phyloP scores from a whole-genome alignment of 2,797 vertebrate genomes.

The Girardinus metallicus region DNA sequence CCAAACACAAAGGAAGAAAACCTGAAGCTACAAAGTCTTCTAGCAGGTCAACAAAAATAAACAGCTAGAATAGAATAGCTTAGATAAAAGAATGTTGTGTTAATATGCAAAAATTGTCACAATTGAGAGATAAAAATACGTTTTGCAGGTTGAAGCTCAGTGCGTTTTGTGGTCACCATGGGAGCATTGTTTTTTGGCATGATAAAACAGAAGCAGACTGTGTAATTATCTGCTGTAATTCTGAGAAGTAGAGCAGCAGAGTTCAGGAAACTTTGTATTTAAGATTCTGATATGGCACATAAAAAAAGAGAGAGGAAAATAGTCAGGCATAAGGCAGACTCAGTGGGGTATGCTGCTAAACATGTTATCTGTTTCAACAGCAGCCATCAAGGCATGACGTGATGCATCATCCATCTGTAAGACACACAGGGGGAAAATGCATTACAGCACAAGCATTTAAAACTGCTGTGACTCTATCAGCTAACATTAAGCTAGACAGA shows the following conservation, averaged over 20 bases:
- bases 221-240: conserved; percentile 41
- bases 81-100: neutral
- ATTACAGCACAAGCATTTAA: conserved; percentile 67
- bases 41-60: neutral
- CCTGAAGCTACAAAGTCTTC: neutral
- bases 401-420: conserved; percentile 65
- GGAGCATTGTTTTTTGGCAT: conserved; percentile 17
- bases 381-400: conserved; percentile 50
- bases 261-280: conserved; percentile 42
- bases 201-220: conserved; percentile 13
- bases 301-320: conserved; percentile 34
- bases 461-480: conserved; percentile 67
- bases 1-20: neutral
- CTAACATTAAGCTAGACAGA: conserved; percentile 70
- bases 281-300: conserved; percentile 18
- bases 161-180: conserved; percentile 23
- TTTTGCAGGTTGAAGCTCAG: conserved; percentile 21
- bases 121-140: neutral
- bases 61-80: neutral
- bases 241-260: conserved; percentile 30
- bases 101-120: neutral
- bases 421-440: conserved; percentile 61
- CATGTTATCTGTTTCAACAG: conserved; percentile 59
- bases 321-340: conserved; percentile 31
- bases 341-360: conserved; percentile 37